Base-by-base conservation (phyloP, 2,888 invertebrate species). In the Papilio demoleus region DNA sequence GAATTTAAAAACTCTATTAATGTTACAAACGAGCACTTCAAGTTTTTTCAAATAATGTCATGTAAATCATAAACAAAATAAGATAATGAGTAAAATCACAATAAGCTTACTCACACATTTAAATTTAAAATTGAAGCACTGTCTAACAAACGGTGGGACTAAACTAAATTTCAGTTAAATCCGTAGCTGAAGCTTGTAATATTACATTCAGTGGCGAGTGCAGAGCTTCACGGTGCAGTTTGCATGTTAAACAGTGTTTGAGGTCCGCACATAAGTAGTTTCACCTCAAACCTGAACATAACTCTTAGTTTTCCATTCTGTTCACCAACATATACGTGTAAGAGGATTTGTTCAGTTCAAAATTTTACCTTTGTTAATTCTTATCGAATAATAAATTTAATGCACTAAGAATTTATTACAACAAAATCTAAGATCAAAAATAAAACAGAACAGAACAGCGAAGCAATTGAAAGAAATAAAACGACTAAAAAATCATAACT, bases 191-290 rank as follows among this genome's bases (percentile, higher is more conserved):
- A 27, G 53, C 53, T 56, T 9, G 31, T 17, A 56, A 56, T 31
- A 56, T 56, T 56, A 56, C 53, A 56, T 56, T 56, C 53, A 31
- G 53, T 31, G 53, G 31, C 31, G 31, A 56, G 31, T 17, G 17
- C 31, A 17, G 53, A 56, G 53, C 31, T 31, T 56, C 53, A 50
- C 53, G 31, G 34, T 59, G 60, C 38, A 65, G 59, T 68, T 68
- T 68, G 60, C 68, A 68, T 68, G 50, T 64, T 53, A 59, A 68
- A 11, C 50, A 68, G 65, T 65, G 58, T 59, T 64, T 65, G 50
- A 59, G 60, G 64, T 65, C 50, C 58, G 56, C 36, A 24, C 34
- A 63, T 53, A 62, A 67, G 67, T 56, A 62, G 61, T 40, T 61
- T 19, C n/a, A 62, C 61, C 61, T 67, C 53, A 34, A 36, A 62